Percentiles rank a stretch among this genome's conserved stretches.
These are phyloP conservation scores for Myoxocephalus aenaeus DNA, from an alignment of 2,797 vertebrate genomes.

Conservation along the genomic window DNA sequence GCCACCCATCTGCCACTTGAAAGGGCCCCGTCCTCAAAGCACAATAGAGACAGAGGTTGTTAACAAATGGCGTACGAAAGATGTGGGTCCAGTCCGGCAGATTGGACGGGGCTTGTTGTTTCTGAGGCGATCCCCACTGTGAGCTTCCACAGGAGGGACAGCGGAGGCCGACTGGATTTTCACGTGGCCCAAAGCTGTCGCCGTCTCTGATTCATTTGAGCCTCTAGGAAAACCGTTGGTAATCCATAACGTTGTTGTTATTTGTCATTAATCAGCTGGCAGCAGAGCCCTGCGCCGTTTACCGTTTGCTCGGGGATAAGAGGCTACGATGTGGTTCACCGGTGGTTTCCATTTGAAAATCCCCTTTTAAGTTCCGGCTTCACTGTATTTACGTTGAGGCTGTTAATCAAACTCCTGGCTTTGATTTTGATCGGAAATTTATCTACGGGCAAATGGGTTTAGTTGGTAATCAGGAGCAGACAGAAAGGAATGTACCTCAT, in stretches of 20 bases:
- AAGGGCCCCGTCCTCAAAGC: constrained; percentile 75
- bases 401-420: constrained; percentile 63
- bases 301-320: constrained; percentile 38
- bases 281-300: constrained; percentile 10
- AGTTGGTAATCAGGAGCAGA: constrained; percentile 47
- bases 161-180: constrained; percentile 61
- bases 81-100: constrained; percentile 65
- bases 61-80: constrained; percentile 79
- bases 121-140: constrained; percentile 67
- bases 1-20: constrained; percentile 84
- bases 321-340: constrained; percentile 32
- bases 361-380: constrained; percentile 53
- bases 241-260: constrained; percentile 51
- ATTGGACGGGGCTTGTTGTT: constrained; percentile 71
- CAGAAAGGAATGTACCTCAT: constrained; percentile 31
- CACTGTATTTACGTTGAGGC: constrained; percentile 34
- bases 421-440: constrained; percentile 42
- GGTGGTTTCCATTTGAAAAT: constrained; percentile 60
- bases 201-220: not conserved
- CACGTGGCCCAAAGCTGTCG: constrained; percentile 49
- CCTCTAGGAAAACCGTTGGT: not conserved
- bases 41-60: constrained; percentile 63
- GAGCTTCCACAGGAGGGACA: constrained; percentile 63
- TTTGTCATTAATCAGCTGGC: constrained; percentile 45
- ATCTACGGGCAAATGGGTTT: constrained; percentile 41